These are phyloP conservation scores for Lucinisca nassula DNA, from an alignment of 2,888 invertebrate genomes.

Conservation along the genomic window DNA sequence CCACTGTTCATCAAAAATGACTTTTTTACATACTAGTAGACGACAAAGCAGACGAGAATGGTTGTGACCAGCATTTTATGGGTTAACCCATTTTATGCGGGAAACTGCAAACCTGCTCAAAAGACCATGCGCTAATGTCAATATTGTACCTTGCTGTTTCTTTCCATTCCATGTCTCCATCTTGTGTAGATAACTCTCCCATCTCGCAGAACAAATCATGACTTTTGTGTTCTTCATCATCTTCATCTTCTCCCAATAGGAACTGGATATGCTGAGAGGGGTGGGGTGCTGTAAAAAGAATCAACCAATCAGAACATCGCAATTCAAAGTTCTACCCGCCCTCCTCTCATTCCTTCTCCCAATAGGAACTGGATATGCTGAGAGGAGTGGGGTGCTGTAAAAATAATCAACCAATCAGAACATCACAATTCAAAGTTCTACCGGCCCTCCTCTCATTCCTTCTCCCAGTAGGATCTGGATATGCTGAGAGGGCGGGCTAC, in stretches of 20 bases:
- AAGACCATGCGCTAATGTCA: not conserved
- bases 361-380: not conserved
- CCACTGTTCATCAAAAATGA: no score
- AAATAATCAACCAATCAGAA: not conserved
- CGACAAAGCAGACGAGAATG: no score
- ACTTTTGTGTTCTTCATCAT: constrained; percentile 90
- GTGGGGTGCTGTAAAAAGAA: constrained; percentile 76
- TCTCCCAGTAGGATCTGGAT: not conserved
- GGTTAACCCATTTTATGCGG: no score
- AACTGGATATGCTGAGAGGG: constrained; percentile 99
- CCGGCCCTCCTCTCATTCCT: not conserved
- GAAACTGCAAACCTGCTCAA: no score
- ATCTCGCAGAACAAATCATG: constrained; percentile 98
- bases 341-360: not conserved
- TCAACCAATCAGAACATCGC: constrained; percentile 39
- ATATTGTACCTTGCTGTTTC: constrained; percentile 94
- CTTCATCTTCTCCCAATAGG: constrained; percentile 97
- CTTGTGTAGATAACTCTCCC: constrained; percentile 95
- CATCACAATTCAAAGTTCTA: not conserved
- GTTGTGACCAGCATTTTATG: no score
- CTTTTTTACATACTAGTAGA: no score
- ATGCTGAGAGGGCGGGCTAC: not conserved
- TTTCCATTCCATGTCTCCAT: constrained; percentile 94
- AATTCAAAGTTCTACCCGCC: not conserved
- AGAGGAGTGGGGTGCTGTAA: not conserved